Percentiles rank a stretch among this genome's conserved stretches.
These are phyloP conservation scores for Zaprionus kolodkinae DNA, from an alignment of 1,140 invertebrate species.

Conservation along the genomic window DNA sequence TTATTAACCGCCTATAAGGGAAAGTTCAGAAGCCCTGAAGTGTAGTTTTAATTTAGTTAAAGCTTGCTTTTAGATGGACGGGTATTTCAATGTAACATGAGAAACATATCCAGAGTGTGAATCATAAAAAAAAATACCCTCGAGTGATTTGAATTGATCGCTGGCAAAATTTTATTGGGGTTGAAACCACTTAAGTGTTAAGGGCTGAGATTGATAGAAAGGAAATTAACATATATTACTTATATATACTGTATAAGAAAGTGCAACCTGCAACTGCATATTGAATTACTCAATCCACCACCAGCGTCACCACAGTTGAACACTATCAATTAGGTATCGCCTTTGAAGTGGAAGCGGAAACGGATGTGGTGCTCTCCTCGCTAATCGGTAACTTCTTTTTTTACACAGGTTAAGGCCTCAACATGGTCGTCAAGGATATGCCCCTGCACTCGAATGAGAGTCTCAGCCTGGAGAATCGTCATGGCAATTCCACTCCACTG, in stretches of 20 bases:
- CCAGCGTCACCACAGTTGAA: background rate
- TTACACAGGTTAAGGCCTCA: background rate
- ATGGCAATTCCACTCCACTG: constrained; percentile 20
- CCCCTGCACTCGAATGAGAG: constrained; percentile 63
- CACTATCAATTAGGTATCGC: constrained; percentile 5
- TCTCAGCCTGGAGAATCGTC: constrained; percentile 67
- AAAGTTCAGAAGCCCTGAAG: background rate
- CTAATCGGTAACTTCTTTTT: constrained; percentile 45
- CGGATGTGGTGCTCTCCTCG: constrained; percentile 29
- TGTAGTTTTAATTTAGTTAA: no score
- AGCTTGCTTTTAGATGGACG: background rate
- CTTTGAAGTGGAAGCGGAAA: constrained; percentile 50
- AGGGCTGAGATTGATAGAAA: constrained; percentile 57
- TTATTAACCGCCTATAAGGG: background rate
- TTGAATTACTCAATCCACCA: constrained; percentile 51
- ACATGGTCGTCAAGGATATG: constrained; percentile 74
- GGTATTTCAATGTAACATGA: background rate
- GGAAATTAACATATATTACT: background rate
- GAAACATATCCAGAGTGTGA: background rate
- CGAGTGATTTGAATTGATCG: background rate
- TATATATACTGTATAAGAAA: background rate
- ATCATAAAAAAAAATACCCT: constrained; percentile 1
- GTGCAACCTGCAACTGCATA: constrained; percentile 63
- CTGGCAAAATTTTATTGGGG: constrained; percentile 4
- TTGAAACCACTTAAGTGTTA: constrained; percentile 73